Evolutionary conservation across 2,113 vertebrate species (phyloP).

Genomic region (Tor tambroides): DNA sequence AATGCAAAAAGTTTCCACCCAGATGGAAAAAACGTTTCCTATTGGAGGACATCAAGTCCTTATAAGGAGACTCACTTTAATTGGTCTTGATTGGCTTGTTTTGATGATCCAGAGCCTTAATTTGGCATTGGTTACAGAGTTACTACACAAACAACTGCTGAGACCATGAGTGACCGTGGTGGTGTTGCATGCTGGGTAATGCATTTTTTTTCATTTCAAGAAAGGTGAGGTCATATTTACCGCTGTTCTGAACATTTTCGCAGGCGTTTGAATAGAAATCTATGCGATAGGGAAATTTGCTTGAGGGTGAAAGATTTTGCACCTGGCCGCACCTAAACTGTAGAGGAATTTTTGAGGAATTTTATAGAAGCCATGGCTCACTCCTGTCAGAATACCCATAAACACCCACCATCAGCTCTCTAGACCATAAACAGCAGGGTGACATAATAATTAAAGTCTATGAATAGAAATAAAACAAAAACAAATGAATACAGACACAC

Average conservation of each 20-base stretch:
- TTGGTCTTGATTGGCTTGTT: slow-evolving; percentile 1
- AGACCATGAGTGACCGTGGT: neutral
- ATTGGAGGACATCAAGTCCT: slow-evolving; percentile 18
- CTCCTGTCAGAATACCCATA: slow-evolving; percentile 8
- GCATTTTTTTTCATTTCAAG: too few relatives aligned
- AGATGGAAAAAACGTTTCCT: slow-evolving; percentile 23
- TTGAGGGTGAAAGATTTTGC: neutral
- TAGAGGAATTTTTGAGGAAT: neutral
- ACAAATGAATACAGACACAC: neutral
- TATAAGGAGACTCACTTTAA: neutral
- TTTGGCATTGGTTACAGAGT: neutral
- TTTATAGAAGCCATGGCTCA: neutral
- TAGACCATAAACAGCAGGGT: slow-evolving; percentile 2
- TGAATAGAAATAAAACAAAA: neutral
- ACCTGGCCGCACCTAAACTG: neutral
- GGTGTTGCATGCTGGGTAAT: slow-evolving; percentile 5
- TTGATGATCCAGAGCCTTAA: neutral
- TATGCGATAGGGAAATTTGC: neutral
- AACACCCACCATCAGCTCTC: neutral
- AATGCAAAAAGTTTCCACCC: slow-evolving; percentile 40
- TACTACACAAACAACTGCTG: neutral
- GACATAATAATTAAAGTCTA: neutral
- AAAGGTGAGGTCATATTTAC: neutral
- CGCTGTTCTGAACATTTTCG: neutral
- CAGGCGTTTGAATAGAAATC: neutral